Conservation (phyloP, 37 sponge, comb jelly and placozoan genomes). For the Petrosia ficiformis region DNA sequence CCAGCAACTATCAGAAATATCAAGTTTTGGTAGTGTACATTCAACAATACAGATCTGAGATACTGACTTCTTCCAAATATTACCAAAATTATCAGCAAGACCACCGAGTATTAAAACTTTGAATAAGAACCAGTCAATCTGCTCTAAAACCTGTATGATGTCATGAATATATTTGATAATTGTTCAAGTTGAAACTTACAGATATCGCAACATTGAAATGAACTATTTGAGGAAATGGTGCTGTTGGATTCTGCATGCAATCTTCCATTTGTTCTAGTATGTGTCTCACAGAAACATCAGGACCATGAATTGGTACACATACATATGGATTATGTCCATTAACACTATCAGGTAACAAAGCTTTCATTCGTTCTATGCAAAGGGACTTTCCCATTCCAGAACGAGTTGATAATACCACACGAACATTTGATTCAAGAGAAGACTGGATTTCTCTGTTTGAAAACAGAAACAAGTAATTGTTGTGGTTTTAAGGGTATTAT, state of each 20-base stretch:
- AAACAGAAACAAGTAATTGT: no score
- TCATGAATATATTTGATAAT: not conserved
- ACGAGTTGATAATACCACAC: not conserved
- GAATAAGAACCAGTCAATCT: constrained; percentile 50
- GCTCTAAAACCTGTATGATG: constrained; percentile 20
- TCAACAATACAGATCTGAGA: constrained; percentile 59
- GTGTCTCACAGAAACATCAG: not conserved
- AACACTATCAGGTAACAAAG: not conserved
- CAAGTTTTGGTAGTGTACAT: constrained; percentile 32
- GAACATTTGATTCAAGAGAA: not conserved
- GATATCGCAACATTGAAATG: not conserved
- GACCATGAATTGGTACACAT: constrained; percentile 7
- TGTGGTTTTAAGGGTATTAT: not conserved
- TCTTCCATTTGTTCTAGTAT: not conserved
- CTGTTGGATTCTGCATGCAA: not conserved
- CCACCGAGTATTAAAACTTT: constrained; percentile 40
- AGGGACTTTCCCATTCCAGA: constrained; percentile 1
- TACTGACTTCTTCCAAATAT: constrained; percentile 43
- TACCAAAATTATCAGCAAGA: constrained; percentile 42
- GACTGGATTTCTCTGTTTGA: not conserved
- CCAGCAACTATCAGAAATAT: no score
- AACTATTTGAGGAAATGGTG: not conserved
- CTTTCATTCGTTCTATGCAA: not conserved
- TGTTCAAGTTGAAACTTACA: not conserved
- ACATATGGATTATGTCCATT: not conserved